Base-by-base conservation (phyloP, 2,113 vertebrate genomes). In the Sapayoa aenigma region DNA sequence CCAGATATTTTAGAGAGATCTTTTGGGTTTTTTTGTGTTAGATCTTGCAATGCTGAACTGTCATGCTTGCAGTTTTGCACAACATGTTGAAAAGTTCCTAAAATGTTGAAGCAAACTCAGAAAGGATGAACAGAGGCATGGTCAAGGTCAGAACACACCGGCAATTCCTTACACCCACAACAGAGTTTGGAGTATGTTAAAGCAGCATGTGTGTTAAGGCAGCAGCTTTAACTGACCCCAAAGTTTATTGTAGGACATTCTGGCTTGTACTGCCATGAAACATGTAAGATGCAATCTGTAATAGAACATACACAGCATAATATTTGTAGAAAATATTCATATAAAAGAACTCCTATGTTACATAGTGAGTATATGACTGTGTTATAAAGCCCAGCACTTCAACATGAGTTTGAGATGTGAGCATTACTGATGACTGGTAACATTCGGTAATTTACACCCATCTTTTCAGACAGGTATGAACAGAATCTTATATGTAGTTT, bases 11-110 rank as follows among this genome's bases (percentile, higher is more conserved):
- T 53, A 92, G 55, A 85, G 44, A 77, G 6, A 50, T 55, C 6
- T 74, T 89, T 41, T 42, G 12, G 4, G 1, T 4, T 46, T 95
- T 94, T 94, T 5, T 53, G 96, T 86, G 9, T 91, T 78, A 81
- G 59, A 66, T 81, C 47, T 74, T 88, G 80, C 27, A 93, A 96
- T 91, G 77, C 84, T 88, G 79, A 96, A 88, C 90, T 13, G 25
- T 93, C 33, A 89, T 62, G 80, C 77, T 84, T 96, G 78, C 66
- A 90, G 66, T 95, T 96, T 93, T 92, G 56, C 63, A 89, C 69
- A 96, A 78, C 41, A 80, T 10, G 24, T 9, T 71, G 52, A 96
- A 85, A 87, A 42, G 42, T 90, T 94, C 46, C 76, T 83, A 68
- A 46, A 76, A 15, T 6, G 37, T 7, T 31, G 39, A 83, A 77